Evolutionary conservation across 1,140 invertebrate genomes (phyloP).

Genomic region (Zaprionus ornatus): DNA sequence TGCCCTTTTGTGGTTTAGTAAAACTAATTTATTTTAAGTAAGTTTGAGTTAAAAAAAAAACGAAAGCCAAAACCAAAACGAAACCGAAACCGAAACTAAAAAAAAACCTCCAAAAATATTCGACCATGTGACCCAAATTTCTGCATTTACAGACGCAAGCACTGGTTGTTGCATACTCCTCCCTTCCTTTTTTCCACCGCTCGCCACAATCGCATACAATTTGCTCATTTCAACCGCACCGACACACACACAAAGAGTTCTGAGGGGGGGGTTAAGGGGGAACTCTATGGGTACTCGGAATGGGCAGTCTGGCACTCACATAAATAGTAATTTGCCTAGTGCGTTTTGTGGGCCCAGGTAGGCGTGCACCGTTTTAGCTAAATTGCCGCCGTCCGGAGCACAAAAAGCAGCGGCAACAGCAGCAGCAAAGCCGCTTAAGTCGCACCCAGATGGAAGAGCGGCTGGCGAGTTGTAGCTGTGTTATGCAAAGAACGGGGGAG

Average conservation of each 20-base stretch:
- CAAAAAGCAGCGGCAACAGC: constrained; percentile 39
- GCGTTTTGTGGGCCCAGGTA: constrained; percentile 76
- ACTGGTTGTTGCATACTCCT: constrained; percentile 33
- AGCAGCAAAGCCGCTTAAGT: constrained; percentile 70
- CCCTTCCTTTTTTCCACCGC: constrained; percentile 39
- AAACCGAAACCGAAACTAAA: not conserved
- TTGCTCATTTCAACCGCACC: constrained; percentile 76
- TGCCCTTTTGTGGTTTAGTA: constrained; percentile 64
- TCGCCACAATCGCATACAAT: constrained; percentile 76
- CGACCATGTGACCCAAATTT: constrained; percentile 75
- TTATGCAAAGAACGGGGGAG: not conserved
- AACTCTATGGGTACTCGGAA: not conserved
- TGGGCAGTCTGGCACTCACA: constrained; percentile 62
- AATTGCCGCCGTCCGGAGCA: constrained; percentile 75
- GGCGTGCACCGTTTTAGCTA: constrained; percentile 79
- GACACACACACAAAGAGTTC: constrained; percentile 39
- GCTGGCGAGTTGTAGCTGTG: constrained; percentile 22
- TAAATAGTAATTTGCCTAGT: constrained; percentile 80
- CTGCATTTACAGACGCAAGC: constrained; percentile 44
- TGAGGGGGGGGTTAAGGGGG: not conserved
- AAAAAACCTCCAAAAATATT: constrained; percentile 40
- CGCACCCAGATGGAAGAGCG: constrained; percentile 50
- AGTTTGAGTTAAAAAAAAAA: constrained; percentile 52
- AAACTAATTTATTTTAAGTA: constrained; percentile 79
- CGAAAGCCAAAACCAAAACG: constrained; percentile 1